A percentile compares a stretch with the other conserved stretches of the same genome.
Conservation (phyloP, 2,888 invertebrate genomes). For the Criorhina ranunculi region DNA sequence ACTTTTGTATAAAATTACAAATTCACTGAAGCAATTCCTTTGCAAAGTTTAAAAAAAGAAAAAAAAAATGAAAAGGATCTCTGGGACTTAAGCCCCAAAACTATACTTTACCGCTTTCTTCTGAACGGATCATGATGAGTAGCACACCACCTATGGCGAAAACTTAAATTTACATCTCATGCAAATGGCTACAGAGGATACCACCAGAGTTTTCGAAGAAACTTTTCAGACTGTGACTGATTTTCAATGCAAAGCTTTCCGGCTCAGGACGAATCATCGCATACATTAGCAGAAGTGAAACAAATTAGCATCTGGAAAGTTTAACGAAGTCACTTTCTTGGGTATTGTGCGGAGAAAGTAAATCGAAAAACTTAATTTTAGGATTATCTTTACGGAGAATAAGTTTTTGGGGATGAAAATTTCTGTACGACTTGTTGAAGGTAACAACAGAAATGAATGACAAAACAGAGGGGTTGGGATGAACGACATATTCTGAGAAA, state of each 20-base stretch:
- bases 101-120: not conserved
- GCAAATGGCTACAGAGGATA: constrained; percentile 27
- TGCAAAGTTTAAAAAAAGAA: not conserved
- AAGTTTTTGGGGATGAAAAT: constrained; percentile 25
- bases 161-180: constrained; percentile 41
- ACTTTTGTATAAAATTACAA: not conserved
- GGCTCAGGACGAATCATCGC: constrained; percentile 64
- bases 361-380: constrained; percentile 71
- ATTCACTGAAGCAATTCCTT: not conserved
- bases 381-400: constrained; percentile 39
- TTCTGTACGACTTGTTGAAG: constrained; percentile 47
- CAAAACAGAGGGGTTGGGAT: too few species aligned
- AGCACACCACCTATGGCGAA: constrained; percentile 31
- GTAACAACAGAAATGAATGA: not conserved
- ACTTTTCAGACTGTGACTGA: constrained; percentile 68
- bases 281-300: constrained; percentile 72
- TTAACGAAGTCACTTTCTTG: constrained; percentile 37
- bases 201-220: constrained; percentile 29
- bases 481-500: too few species aligned
- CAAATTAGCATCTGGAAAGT: constrained; percentile 72
- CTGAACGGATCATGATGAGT: not conserved
- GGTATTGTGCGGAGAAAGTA: constrained; percentile 57
- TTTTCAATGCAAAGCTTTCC: constrained; percentile 68
- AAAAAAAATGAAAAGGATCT: too few species aligned
- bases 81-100: too few species aligned